phyloP scores from a whole-genome alignment of 2,888 invertebrate species.

The Marasmarcha lunaedactyla region DNA sequence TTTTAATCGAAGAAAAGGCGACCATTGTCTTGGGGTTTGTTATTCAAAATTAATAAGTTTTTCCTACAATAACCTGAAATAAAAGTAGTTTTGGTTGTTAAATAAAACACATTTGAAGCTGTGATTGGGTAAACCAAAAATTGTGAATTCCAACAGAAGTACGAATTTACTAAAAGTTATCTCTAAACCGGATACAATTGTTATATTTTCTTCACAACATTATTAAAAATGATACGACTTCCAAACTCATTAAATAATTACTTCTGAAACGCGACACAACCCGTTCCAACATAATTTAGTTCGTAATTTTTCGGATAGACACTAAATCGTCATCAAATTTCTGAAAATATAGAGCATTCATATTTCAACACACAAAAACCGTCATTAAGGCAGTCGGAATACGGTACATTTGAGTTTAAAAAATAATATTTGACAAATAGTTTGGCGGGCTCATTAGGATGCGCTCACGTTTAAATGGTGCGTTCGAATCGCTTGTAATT shows the following conservation, averaged over 20 bases:
- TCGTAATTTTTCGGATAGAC: conserved; percentile 27
- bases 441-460: conserved; percentile 48
- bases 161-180: not conserved
- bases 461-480: conserved; percentile 17
- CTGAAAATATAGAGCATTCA: conserved; percentile 12
- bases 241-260: conserved; percentile 21
- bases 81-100: no score
- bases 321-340: conserved; percentile 27
- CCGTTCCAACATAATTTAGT: conserved; percentile 27
- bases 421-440: conserved; percentile 16
- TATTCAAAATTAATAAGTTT: no score
- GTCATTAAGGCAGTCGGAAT: no score
- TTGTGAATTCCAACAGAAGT: no score
- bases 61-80: no score
- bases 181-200: conserved; percentile 18
- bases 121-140: no score
- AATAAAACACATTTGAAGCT: no score
- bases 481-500: conserved; percentile 17
- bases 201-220: conserved; percentile 19
- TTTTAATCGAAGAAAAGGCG: no score
- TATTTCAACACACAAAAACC: no score
- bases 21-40: no score
- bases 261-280: conserved; percentile 32
- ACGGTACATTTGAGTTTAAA: no score
- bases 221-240: conserved; percentile 21